These are phyloP conservation scores for Scolanthus callimorphus DNA, from an alignment of 92 coral and sea anemone genomes.

Conservation along the genomic window DNA sequence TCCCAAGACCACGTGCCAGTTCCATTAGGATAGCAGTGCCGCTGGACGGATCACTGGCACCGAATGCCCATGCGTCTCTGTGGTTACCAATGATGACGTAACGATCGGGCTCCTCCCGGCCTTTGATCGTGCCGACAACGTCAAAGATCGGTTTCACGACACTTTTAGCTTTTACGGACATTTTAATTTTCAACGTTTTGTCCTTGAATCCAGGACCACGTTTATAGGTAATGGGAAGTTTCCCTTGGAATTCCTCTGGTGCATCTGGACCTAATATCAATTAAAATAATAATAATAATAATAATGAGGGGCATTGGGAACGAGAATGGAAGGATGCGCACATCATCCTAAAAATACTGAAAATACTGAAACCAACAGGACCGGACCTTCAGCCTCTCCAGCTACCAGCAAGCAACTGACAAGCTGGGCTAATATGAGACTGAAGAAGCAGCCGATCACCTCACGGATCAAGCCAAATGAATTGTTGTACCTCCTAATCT, in stretches of 20 bases:
- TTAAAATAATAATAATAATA: too few species aligned
- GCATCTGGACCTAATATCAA: conserved; percentile 73
- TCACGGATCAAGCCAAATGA: too few species aligned
- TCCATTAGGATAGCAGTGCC: conserved; percentile 93
- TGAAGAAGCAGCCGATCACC: too few species aligned
- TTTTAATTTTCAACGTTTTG: conserved; percentile 23
- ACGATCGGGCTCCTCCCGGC: conserved; percentile 93
- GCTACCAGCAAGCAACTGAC: too few species aligned
- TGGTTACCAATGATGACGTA: conserved; percentile 94
- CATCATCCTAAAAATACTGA: too few species aligned
- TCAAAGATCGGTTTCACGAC: conserved; percentile 55
- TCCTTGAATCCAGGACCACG: conserved; percentile 86
- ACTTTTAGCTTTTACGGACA: conserved; percentile 44
- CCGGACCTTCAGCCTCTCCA: too few species aligned
- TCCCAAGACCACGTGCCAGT: conserved; percentile 90
- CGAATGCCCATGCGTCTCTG: conserved; percentile 97
- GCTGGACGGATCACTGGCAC: conserved; percentile 92
- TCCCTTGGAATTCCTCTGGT: conserved; percentile 72
- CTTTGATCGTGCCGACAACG: conserved; percentile 87
- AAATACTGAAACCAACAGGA: too few species aligned
- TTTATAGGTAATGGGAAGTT: conserved; percentile 50
- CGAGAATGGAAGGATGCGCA: too few species aligned
- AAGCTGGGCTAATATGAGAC: too few species aligned
- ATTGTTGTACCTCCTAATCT: conserved; percentile 90
- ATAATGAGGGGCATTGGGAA: neutral